phyloP scores from a whole-genome alignment of 2,888 invertebrate species.

The Serrognathus titanus region DNA sequence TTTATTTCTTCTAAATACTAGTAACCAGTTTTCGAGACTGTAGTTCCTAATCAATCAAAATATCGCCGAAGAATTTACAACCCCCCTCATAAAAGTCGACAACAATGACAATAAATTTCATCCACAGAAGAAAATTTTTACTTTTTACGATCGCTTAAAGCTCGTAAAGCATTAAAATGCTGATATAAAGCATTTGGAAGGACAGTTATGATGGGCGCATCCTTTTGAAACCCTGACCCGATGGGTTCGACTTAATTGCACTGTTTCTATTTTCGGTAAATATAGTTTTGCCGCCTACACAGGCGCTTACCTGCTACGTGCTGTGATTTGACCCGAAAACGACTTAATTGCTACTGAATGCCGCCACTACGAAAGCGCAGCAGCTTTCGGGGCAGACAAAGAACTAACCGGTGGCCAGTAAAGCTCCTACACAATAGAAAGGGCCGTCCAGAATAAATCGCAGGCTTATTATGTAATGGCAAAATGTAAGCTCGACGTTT shows the following conservation, averaged over 20 bases:
- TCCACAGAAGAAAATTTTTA: conserved; percentile 10
- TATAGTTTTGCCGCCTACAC: conserved; percentile 19
- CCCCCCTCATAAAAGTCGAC: conserved; percentile 3
- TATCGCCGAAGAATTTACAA: no score
- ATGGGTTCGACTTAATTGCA: conserved; percentile 24
- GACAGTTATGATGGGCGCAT: conserved; percentile 29
- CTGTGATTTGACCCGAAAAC: conserved; percentile 14
- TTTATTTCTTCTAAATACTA: no score
- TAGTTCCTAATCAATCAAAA: no score
- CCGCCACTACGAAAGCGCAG: no score
- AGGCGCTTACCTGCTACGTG: conserved; percentile 16
- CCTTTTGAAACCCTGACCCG: conserved; percentile 17
- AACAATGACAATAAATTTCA: conserved; percentile 14
- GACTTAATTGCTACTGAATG: no score
- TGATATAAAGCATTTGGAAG: conserved; percentile 20
- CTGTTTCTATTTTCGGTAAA: conserved; percentile 24
- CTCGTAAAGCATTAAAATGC: conserved; percentile 24
- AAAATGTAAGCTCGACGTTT: no score
- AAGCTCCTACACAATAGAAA: no score
- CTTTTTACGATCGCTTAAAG: conserved; percentile 23
- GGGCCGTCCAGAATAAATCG: no score
- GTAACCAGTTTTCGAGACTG: no score
- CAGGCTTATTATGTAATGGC: no score
- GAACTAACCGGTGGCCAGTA: no score
- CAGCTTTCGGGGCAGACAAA: no score